Base-by-base conservation (phyloP, 2,888 invertebrate species). In the Cataglyphis albicans region DNA sequence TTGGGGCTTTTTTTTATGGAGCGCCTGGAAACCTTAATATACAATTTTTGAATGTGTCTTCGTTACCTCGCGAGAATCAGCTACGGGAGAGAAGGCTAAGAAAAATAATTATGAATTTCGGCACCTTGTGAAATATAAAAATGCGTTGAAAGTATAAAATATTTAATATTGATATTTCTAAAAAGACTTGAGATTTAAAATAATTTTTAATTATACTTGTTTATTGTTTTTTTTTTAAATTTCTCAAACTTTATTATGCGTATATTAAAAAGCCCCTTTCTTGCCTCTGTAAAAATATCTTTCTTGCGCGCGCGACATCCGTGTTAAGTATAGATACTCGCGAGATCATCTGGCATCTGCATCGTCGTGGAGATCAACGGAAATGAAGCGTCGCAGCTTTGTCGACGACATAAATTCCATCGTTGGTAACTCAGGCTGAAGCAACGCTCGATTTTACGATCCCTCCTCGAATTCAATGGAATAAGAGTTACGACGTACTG, bases 391-490 rank as follows among this genome's bases (percentile, higher is more conserved):
- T 88, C 84, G 84, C 84, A 80, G 72, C 72, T 81, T 70, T 73
- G 73, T 65, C 72, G 67, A 64, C 83, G 75, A 78, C 88, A 86
- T 91, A 90, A 90, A 90, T 91, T 90, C 88, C 86, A 88, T 89
- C 86, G 88, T 85, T 85, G 88, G 78, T 75, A 72, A 80, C 2
- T 82, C 83, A 81, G 85, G 73, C 83, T 86, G 90, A 91, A 91
- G 91, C 85, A 91, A 91, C 82, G 89, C 84, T 88, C 88, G 89
- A 91, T 91, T 92, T 92, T 91, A 92, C 87, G 91, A 89, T 87
- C 88, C 89, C 87, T 52, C 2, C 86, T 89, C 90, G 91, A 88
- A 91, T 91, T 90, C 90, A 92, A 92, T 92, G 92, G 92, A 87
- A 91, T 88, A 88, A 91, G 91, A 92, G 89, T 92, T 91, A 92